Base-by-base conservation (phyloP, 2,113 vertebrate species). In the Pionites leucogaster region DNA sequence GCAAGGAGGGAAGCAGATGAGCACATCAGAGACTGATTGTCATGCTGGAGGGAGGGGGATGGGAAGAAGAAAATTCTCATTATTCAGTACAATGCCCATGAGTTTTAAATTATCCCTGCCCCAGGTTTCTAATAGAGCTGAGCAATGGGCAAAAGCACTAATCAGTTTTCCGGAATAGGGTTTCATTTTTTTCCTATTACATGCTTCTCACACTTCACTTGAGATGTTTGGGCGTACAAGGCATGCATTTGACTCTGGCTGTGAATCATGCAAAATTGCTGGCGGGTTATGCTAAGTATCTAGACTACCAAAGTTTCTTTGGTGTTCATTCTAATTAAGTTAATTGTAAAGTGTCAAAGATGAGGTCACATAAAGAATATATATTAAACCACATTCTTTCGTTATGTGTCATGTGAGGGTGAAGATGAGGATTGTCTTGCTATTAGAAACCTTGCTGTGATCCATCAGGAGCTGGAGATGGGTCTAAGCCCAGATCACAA, bases 361-460 rank as follows among this genome's bases (percentile, higher is more conserved):
- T 44, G 20, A 31, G 18, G 28, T 63, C 65, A 23, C 7, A 2
- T 20, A 11, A 67, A 72, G 47, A 50, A 50, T 24, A 47, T 5
- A 23, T 28, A 20, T 10, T 44, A 67, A 71, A 70, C 7, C 28
- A 31, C 1, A 0, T 29, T 57, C 12, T 74, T 88, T 52, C 16
- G 16, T 31, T 29, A 0, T 6, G 4, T 28, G 35, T 5, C 2
- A 0, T 37, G 31, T 52, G 42, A 7, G 19, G 15, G n/a, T 39
- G 35, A 8, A 82, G 4, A 2, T 9, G n/a, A 68, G 24, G 33
- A 27, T 60, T 55, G 6, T 71, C 18, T 24, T 55, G 11, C 44
- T 74, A 0, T 2, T 22, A 67, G 23, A 91, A 71, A 55, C 8
- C 49, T 78, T 69, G 35, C 35, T 44, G 39, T 69, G 57, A 27